phyloP scores from a whole-genome alignment of 1,140 invertebrate genomes.

The Diuraphis noxia region DNA sequence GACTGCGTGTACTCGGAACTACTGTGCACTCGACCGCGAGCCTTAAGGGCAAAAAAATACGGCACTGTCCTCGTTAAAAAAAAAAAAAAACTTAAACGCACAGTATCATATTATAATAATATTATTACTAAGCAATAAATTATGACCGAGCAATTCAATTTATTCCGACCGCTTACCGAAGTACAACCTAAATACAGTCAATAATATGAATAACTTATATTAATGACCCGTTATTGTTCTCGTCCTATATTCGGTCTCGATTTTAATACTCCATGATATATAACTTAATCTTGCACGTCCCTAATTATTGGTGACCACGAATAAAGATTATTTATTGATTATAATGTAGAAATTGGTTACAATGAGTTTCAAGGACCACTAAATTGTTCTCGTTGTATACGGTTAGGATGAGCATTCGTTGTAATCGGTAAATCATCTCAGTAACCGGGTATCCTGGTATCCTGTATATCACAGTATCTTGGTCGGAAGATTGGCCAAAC shows the following conservation, averaged over 20 bases:
- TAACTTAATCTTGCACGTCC: constrained; percentile 20
- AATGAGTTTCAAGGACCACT: too few relatives aligned
- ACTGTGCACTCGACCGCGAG: neutral
- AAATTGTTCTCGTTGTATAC: too few relatives aligned
- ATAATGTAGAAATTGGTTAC: too few relatives aligned
- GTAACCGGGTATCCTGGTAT: too few relatives aligned
- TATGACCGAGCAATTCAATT: neutral
- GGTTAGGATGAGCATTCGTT: too few relatives aligned
- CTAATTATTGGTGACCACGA: constrained; percentile 18
- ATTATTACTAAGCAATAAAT: neutral
- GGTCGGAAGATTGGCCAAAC: too few relatives aligned
- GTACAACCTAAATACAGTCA: neutral
- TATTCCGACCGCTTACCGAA: neutral
- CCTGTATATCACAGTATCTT: too few relatives aligned
- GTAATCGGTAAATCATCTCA: too few relatives aligned
- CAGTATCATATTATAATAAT: neutral
- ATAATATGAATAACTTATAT: neutral
- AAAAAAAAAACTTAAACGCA: neutral
- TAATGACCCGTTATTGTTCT: constrained; percentile 22
- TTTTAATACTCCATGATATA: neutral
- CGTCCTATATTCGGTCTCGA: neutral
- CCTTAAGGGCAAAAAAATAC: neutral
- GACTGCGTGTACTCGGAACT: neutral
- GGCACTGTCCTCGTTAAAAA: neutral
- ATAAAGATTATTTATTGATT: constrained; percentile 15